Evolutionary conservation across 1,140 invertebrate genomes (phyloP).

Genomic region (Berghia stephanieae): DNA sequence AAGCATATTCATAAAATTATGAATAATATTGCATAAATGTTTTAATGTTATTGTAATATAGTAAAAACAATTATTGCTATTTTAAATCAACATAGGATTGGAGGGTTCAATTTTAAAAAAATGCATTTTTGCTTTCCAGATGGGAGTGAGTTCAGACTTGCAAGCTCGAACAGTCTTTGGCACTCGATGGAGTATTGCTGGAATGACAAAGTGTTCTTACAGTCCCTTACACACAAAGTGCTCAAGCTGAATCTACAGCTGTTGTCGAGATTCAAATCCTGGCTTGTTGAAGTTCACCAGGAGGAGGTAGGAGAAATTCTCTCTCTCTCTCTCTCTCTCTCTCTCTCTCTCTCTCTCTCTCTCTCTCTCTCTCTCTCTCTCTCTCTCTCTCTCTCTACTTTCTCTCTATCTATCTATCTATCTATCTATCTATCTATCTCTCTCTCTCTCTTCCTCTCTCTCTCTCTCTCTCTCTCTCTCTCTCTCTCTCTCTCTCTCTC

Average conservation of each 20-base stretch:
- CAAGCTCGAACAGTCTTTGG: constrained; percentile 55
- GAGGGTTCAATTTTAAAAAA: no score
- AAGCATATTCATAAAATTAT: no score
- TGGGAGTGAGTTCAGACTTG: constrained; percentile 42
- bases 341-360: not conserved
- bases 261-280: constrained; percentile 78
- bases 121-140: no score
- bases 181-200: constrained; percentile 75
- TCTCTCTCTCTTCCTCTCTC: not conserved
- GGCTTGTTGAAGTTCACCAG: constrained; percentile 70
- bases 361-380: not conserved
- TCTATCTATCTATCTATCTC: no score
- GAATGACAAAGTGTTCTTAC: constrained; percentile 78
- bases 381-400: not conserved
- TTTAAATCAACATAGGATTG: no score
- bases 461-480: not conserved
- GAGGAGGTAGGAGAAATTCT: constrained; percentile 48
- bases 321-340: not conserved
- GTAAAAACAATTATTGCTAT: no score
- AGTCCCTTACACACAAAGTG: constrained; percentile 80
- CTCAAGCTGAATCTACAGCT: constrained; percentile 88
- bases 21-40: no score
- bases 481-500: no score
- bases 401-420: no score
- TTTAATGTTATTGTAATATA: no score